Conservation (phyloP, 2,113 vertebrate species). For the Meleagris gallopavo region DNA sequence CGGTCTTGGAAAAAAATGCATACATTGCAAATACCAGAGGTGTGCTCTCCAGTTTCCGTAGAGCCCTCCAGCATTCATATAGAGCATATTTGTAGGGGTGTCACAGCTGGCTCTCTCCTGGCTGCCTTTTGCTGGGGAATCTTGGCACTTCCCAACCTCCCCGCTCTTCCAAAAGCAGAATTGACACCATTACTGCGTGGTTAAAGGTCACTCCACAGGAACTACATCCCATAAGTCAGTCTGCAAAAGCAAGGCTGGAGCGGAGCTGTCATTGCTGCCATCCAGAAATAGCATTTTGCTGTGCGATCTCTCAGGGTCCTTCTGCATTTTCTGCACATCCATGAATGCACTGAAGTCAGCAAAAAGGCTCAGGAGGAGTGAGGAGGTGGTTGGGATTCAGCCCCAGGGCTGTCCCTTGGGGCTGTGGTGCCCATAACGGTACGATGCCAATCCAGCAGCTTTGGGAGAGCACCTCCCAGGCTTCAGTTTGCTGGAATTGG, state of each 20-base stretch:
- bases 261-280: background rate
- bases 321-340: accelerated
- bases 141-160: background rate
- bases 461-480: background rate
- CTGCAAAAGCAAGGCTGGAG: background rate
- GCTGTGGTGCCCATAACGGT: no score
- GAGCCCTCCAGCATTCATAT: background rate
- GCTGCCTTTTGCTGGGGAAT: background rate
- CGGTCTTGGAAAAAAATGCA: background rate
- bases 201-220: background rate
- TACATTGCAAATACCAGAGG: background rate
- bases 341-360: background rate
- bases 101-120: background rate
- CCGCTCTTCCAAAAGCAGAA: background rate
- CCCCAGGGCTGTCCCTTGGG: no score
- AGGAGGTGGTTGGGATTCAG: background rate
- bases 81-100: background rate
- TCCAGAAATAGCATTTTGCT: background rate
- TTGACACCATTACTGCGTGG: background rate
- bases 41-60: background rate
- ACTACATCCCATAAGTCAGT: background rate
- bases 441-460: background rate
- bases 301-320: background rate
- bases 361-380: background rate
- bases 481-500: background rate